Evolutionary conservation across 2,113 vertebrate genomes (phyloP).

Genomic region (Triplophysa siluroides): DNA sequence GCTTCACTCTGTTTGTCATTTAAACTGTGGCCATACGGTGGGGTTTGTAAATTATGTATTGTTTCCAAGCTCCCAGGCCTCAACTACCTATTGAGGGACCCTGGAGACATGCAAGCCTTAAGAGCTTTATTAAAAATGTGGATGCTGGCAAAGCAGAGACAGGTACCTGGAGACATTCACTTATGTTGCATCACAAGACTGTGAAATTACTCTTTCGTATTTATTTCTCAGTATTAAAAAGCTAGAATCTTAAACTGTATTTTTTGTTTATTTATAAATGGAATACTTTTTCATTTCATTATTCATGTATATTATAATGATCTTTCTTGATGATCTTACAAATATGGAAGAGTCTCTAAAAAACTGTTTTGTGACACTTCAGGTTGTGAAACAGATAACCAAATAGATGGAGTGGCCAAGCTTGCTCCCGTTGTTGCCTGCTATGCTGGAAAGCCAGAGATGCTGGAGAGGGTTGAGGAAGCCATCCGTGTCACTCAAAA

Average conservation of each 20-base stretch:
- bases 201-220: not conserved
- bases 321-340: not conserved
- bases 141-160: constrained; percentile 72
- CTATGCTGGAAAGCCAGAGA: constrained; percentile 72
- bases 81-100: constrained; percentile 74
- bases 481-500: constrained; percentile 73
- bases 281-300: not conserved
- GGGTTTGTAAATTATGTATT: not conserved
- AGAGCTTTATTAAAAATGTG: constrained; percentile 72
- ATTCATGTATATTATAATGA: not conserved
- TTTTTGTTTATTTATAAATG: not conserved
- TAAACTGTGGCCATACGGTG: not conserved
- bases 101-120: constrained; percentile 74
- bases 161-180: constrained; percentile 51
- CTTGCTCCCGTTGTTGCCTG: constrained; percentile 72
- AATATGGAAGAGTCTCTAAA: not conserved
- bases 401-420: constrained; percentile 73
- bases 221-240: not conserved
- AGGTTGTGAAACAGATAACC: constrained; percentile 70
- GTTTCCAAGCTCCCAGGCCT: constrained; percentile 66
- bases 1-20: not conserved
- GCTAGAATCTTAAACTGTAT: not conserved
- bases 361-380: not conserved
- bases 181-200: not conserved
- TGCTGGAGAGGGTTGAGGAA: constrained; percentile 72